A percentile compares a stretch with the other conserved stretches of the same genome.
Evolutionary conservation across 2,888 invertebrate species (phyloP).

Genomic region (Scaptomyza polygonia): DNA sequence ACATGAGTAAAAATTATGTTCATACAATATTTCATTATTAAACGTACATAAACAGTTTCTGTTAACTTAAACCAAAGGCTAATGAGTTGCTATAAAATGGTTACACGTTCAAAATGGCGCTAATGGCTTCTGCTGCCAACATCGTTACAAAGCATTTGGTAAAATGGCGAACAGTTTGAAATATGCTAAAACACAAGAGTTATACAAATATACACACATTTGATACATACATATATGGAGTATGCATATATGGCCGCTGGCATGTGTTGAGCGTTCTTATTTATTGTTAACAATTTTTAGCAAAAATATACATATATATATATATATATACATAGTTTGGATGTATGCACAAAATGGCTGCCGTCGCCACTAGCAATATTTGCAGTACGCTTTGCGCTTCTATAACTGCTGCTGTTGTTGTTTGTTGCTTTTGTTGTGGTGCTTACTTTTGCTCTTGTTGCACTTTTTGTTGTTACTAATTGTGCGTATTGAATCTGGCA

Average conservation of each 20-base stretch:
- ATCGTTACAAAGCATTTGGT: conserved; percentile 12
- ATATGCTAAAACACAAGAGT: conserved; percentile 24
- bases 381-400: conserved; percentile 14
- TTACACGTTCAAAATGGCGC: conserved; percentile 5
- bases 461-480: conserved; percentile 29
- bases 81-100: conserved; percentile 24
- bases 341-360: conserved; percentile 26
- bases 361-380: conserved; percentile 24
- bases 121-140: conserved; percentile 4
- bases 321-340: conserved; percentile 8
- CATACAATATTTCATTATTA: background rate
- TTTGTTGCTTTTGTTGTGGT: background rate
- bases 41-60: background rate
- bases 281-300: conserved; percentile 42
- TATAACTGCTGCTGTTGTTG: conserved; percentile 15
- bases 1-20: background rate
- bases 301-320: conserved; percentile 2
- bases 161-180: conserved; percentile 20
- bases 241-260: conserved; percentile 6
- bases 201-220: background rate
- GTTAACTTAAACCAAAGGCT: conserved; percentile 3
- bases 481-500: conserved; percentile 23
- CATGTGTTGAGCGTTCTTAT: conserved; percentile 31
- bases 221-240: background rate
- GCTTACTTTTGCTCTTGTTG: conserved; percentile 2